Evolutionary conservation across 2,888 invertebrate genomes (phyloP), one percentile per base, ranked within the genome.

Genomic region (Rhingia rostrata): DNA sequence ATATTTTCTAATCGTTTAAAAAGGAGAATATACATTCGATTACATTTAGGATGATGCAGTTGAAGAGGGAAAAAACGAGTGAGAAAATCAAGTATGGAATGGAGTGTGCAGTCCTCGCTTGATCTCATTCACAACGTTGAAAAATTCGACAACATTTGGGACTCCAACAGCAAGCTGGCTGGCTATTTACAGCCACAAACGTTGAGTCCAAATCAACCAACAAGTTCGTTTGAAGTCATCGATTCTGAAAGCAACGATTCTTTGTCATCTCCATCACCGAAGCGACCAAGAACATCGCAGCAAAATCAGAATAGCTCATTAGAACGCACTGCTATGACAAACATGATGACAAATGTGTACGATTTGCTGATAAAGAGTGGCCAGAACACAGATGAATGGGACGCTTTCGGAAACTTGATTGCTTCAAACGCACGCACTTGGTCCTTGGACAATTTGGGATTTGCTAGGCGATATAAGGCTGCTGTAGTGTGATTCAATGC

Each of bases 381-480:
- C 7, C 51, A 64, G 41, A 37, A 12, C n/a, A 32, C 6, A 3
- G 64, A 64, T 12, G 64, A 64, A 41, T 64, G 64, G 64, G 64
- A 51, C 9, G 64, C 64, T 2, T 66, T 54, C 32, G 54, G 66
- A 2, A 66, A 66, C 5, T 41, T 66, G 53, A 66, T 66, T 33
- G 5, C 54, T 7, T 30, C 41, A 0, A 66, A 54, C 32, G 54
- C 33, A 14, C 43, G 54, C 5, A 14, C 53, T 0, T 66, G 41
- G 66, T 32, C 54, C n/a, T 10, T 43, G 14, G 53, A 54, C 12
- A 54, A 54, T 30, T 14, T 66, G 10, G 10, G 4, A 33, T 35
- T 54, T 10, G 53, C 66, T 9, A 53, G 66, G 43, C 51, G 66
- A 14, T 66, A 66, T 10, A 66, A 66, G 6, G 66, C 66, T 14